These are phyloP conservation scores for Pseudorasbora parva DNA, from an alignment of 2,113 vertebrate species.

Conservation along the genomic window DNA sequence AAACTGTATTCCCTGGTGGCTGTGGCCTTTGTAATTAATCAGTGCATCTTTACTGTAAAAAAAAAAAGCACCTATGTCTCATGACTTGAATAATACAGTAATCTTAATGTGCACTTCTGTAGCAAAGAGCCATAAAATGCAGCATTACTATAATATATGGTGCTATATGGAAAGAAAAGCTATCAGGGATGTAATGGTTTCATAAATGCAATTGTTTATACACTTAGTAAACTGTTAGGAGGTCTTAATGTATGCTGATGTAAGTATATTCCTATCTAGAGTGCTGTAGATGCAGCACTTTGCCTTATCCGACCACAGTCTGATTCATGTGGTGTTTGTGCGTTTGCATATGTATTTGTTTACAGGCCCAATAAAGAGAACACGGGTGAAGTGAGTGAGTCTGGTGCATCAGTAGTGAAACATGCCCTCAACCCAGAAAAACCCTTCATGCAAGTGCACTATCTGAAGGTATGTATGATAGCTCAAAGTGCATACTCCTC, in stretches of 20 bases:
- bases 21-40: no score
- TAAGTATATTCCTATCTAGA: conserved; percentile 42
- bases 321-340: conserved; percentile 38
- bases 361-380: conserved; percentile 89
- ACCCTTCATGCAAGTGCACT: conserved; percentile 95
- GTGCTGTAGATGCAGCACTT: conserved; percentile 44
- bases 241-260: conserved; percentile 48
- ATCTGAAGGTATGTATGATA: conserved; percentile 86
- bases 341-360: conserved; percentile 24
- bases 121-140: background rate
- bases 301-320: conserved; percentile 12
- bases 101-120: conserved; percentile 9
- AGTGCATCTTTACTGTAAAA: background rate
- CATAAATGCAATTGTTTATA: conserved; percentile 22
- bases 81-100: background rate
- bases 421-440: conserved; percentile 94
- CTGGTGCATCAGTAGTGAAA: conserved; percentile 87
- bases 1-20: no score
- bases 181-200: conserved; percentile 41
- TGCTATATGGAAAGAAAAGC: background rate
- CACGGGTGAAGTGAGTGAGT: conserved; percentile 85
- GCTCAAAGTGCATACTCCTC: background rate
- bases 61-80: background rate
- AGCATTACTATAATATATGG: conserved; percentile 33
- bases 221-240: conserved; percentile 49